phyloP scores from a whole-genome alignment of 2,797 vertebrate species.

The Neostethus bicornis region DNA sequence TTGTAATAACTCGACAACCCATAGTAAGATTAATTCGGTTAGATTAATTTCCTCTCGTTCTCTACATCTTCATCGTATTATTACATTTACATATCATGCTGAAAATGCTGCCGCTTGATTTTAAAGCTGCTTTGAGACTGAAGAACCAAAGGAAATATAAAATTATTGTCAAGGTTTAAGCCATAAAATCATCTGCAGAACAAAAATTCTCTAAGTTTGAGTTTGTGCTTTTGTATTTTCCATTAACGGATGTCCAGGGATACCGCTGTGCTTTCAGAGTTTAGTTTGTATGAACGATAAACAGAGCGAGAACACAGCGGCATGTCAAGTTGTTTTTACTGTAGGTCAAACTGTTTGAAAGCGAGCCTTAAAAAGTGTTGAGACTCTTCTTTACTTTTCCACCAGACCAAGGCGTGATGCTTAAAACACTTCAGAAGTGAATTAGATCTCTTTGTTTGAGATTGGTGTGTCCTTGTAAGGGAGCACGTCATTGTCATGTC shows the following conservation, averaged over 20 bases:
- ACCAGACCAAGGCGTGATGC: conserved; percentile 5
- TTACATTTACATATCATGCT: too few species aligned
- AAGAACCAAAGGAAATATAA: too few species aligned
- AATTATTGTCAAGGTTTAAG: too few species aligned
- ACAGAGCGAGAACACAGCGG: background rate
- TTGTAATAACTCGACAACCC: too few species aligned
- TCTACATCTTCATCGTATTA: background rate
- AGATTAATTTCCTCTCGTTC: background rate
- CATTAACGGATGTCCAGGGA: background rate
- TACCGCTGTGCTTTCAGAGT: background rate
- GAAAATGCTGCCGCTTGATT: too few species aligned
- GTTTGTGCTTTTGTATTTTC: conserved; percentile 3
- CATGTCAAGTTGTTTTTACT: conserved; percentile 37
- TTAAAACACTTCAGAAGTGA: conserved; percentile 39
- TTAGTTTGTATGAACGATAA: background rate
- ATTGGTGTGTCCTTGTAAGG: conserved; percentile 3
- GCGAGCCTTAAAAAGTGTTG: conserved; percentile 11
- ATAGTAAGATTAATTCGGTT: too few species aligned
- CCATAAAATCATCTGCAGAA: background rate
- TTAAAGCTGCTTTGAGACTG: too few species aligned
- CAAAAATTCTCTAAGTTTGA: conserved; percentile 5
- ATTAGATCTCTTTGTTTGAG: conserved; percentile 8
- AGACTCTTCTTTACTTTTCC: conserved; percentile 37
- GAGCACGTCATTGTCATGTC: conserved; percentile 16
- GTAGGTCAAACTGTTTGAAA: conserved; percentile 32